phyloP scores from a whole-genome alignment of 2,797 vertebrate genomes.

The Falco berigora region DNA sequence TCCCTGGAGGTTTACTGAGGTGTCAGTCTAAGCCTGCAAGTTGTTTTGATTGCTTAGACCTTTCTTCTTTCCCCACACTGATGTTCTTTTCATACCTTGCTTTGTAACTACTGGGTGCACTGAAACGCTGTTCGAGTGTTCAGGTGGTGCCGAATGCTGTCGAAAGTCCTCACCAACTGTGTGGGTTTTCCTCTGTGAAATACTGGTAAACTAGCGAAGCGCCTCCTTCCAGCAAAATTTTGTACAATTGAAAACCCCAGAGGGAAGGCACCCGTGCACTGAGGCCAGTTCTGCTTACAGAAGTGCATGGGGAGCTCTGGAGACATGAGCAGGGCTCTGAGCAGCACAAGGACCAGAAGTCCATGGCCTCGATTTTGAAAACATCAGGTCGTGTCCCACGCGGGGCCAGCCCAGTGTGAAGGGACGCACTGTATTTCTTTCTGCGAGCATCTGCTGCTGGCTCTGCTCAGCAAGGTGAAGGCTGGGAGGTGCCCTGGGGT shows the following conservation, averaged over 20 bases:
- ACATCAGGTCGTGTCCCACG: background rate
- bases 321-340: background rate
- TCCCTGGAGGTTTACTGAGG: background rate
- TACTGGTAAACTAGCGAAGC: background rate
- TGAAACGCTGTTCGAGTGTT: background rate
- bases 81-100: background rate
- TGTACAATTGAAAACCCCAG: background rate
- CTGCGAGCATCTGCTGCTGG: background rate
- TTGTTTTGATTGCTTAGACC: background rate
- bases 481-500: background rate
- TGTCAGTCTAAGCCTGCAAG: background rate
- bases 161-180: background rate
- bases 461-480: background rate
- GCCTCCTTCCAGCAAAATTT: background rate
- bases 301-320: background rate
- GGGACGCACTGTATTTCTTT: fast-evolving
- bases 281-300: background rate
- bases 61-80: background rate
- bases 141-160: background rate
- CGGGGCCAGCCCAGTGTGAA: background rate
- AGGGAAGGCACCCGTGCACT: background rate
- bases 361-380: background rate
- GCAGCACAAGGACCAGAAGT: background rate
- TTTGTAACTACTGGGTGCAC: background rate
- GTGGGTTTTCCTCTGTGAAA: background rate